phyloP scores from a whole-genome alignment of 1,140 invertebrate species.

The Drosophila mauritiana region DNA sequence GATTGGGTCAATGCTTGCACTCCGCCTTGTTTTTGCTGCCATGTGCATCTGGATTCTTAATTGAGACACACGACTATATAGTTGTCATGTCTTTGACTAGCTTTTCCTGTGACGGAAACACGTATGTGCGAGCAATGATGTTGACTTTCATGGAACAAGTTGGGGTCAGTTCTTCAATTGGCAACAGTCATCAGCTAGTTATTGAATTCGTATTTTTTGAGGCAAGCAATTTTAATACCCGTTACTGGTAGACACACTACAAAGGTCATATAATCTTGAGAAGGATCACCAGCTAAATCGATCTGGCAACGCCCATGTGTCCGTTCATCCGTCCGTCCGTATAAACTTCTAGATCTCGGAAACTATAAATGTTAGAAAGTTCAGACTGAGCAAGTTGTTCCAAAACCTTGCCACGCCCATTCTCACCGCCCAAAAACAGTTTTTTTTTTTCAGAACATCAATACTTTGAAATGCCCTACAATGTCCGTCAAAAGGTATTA shows the following conservation, averaged over 20 bases:
- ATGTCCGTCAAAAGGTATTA: background rate
- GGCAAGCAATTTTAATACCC: background rate
- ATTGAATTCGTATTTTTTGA: constrained; percentile 8
- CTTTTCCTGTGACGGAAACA: constrained; percentile 23
- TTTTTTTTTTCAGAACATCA: too few relatives aligned
- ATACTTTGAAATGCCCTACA: too few relatives aligned
- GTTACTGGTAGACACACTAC: too few relatives aligned
- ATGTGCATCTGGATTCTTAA: constrained; percentile 24
- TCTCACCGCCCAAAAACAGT: too few relatives aligned
- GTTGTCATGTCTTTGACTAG: constrained; percentile 14
- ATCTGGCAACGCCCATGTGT: too few relatives aligned
- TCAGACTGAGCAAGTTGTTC: too few relatives aligned
- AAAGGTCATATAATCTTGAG: too few relatives aligned
- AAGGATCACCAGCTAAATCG: too few relatives aligned
- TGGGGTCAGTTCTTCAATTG: constrained; percentile 29
- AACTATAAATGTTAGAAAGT: too few relatives aligned
- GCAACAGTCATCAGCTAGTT: constrained; percentile 7
- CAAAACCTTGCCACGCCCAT: too few relatives aligned
- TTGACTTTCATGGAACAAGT: background rate
- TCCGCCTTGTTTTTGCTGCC: constrained; percentile 31
- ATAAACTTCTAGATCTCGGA: too few relatives aligned
- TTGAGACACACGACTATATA: constrained; percentile 39
- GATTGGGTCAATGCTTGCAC: constrained; percentile 55
- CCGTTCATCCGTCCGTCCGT: too few relatives aligned
- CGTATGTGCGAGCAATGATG: constrained; percentile 24